These are phyloP conservation scores for Catocala nupta DNA, from an alignment of 2,888 invertebrate species.

Conservation along the genomic window DNA sequence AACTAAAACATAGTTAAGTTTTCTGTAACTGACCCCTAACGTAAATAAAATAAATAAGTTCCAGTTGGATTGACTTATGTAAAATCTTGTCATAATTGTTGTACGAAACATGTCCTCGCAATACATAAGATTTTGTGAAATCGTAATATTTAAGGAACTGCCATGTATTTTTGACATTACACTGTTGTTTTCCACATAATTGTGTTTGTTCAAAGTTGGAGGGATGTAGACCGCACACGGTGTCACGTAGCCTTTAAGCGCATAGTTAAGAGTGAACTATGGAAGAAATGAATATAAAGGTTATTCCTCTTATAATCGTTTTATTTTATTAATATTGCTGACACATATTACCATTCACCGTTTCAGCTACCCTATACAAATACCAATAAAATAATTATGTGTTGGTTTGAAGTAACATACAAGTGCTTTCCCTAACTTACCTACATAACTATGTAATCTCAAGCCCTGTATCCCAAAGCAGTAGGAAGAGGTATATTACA, in stretches of 20 bases:
- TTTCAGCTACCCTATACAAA: no score
- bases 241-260: constrained; percentile 70
- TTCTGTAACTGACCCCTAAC: constrained; percentile 29
- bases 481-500: no score
- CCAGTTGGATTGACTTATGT: constrained; percentile 21
- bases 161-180: constrained; percentile 55
- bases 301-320: constrained; percentile 79
- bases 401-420: no score
- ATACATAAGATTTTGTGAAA: constrained; percentile 29
- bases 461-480: no score
- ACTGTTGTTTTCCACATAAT: constrained; percentile 52
- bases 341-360: no score
- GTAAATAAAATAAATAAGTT: constrained; percentile 19
- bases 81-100: constrained; percentile 37
- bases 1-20: neutral
- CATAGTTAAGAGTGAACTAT: constrained; percentile 78
- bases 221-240: constrained; percentile 63
- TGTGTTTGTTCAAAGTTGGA: constrained; percentile 51
- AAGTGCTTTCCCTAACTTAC: no score
- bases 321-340: constrained; percentile 52
- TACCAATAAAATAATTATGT: no score
- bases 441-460: no score
- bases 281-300: constrained; percentile 84
- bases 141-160: constrained; percentile 45
- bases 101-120: constrained; percentile 49